Percentiles rank a stretch among this genome's conserved stretches.
Conservation (phyloP, 2,113 vertebrate species). For the Onychostoma macrolepis region DNA sequence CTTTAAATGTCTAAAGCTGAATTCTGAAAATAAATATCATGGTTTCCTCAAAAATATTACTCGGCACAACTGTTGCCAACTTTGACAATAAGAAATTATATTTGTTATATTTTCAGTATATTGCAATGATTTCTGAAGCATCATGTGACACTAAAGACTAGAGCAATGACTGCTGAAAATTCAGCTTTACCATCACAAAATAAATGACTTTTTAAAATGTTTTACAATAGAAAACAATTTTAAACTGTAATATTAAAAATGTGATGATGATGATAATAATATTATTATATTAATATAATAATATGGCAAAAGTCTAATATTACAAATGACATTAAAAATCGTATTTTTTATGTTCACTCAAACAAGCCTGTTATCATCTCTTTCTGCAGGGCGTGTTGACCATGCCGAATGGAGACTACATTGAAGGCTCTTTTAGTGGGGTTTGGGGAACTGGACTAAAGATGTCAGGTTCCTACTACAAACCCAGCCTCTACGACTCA, state of each 20-base stretch:
- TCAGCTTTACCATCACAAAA: not conserved
- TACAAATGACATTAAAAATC: not conserved
- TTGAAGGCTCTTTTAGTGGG: constrained; percentile 92
- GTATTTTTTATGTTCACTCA: not conserved
- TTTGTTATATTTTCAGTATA: not conserved
- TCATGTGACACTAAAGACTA: not conserved
- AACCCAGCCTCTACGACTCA: constrained; percentile 89
- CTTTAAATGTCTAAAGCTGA: not conserved
- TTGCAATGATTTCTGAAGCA: not conserved
- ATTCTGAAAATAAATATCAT: not conserved
- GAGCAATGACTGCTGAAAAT: not conserved
- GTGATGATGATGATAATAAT: too few species aligned
- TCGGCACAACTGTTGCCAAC: not conserved
- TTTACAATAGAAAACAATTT: not conserved
- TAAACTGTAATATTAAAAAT: not conserved
- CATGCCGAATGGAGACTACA: constrained; percentile 92
- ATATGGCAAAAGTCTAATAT: too few species aligned
- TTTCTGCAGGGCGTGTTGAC: constrained; percentile 84
- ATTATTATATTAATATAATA: too few species aligned
- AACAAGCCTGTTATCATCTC: not conserved
- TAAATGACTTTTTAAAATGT: not conserved
- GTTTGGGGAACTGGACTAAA: constrained; percentile 97
- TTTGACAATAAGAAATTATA: not conserved
- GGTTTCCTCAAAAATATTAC: not conserved
- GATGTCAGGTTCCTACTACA: constrained; percentile 92